Percentiles rank a stretch among this genome's conserved stretches.
These are phyloP conservation scores for Hymenochirus boettgeri DNA, from an alignment of 2,113 vertebrate species.

Conservation along the genomic window DNA sequence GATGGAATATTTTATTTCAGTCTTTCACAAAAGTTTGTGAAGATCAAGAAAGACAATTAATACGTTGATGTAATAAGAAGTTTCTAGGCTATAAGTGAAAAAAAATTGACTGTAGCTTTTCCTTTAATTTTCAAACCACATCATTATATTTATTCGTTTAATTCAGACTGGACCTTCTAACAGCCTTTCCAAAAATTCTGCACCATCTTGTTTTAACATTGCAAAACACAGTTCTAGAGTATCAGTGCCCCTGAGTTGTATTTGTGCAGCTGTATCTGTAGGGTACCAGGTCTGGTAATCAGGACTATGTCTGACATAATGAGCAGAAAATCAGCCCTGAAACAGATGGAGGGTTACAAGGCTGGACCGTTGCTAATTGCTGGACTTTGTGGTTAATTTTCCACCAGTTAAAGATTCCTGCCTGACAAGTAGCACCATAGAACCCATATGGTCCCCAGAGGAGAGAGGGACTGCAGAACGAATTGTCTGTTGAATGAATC, in stretches of 20 bases:
- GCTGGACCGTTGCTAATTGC: conserved; percentile 27
- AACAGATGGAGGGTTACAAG: background rate
- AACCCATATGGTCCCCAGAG: conserved; percentile 29
- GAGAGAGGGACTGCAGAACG: conserved; percentile 5
- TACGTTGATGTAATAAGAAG: no score
- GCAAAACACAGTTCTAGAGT: no score
- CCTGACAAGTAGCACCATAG: conserved; percentile 14
- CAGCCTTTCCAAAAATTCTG: no score
- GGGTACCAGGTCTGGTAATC: background rate
- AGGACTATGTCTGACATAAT: background rate
- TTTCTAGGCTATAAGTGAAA: no score
- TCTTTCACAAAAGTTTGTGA: no score
- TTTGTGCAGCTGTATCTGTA: background rate
- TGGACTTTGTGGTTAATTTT: conserved; percentile 27
- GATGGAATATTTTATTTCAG: no score
- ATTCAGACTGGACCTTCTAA: no score
- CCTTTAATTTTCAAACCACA: no score
- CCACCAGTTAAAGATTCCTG: background rate
- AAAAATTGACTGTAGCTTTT: no score
- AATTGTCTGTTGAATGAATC: conserved; percentile 29
- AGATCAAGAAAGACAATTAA: no score
- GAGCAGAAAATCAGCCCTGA: background rate
- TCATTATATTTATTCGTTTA: no score
- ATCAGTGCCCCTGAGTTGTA: background rate
- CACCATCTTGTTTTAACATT: no score